These are phyloP conservation scores for Copsychus sechellarum DNA, from an alignment of 2,113 vertebrate genomes.

Conservation along the genomic window DNA sequence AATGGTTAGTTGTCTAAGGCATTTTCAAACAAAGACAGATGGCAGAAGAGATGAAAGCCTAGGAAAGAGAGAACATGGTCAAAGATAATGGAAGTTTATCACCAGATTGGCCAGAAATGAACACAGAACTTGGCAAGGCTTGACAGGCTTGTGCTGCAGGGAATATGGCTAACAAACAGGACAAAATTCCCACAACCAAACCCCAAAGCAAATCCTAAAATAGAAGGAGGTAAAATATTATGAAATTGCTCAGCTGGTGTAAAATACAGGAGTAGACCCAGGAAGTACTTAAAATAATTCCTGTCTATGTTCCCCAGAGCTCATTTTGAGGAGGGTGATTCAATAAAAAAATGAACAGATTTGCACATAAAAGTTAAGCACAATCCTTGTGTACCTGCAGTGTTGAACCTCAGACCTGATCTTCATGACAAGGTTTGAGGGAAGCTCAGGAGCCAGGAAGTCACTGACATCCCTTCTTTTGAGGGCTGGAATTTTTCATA, in stretches of 20 bases:
- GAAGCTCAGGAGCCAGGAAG: not conserved
- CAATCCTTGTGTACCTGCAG: too few relatives aligned
- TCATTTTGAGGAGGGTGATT: not conserved
- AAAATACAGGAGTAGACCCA: not conserved
- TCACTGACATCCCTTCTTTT: not conserved
- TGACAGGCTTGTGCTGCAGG: not conserved
- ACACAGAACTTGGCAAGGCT: not conserved
- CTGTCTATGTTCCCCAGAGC: not conserved
- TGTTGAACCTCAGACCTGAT: not conserved
- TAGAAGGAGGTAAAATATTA: not conserved
- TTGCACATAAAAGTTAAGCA: not conserved
- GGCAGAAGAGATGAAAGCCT: not conserved
- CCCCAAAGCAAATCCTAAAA: not conserved
- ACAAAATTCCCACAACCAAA: not conserved
- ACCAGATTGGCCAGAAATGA: not conserved
- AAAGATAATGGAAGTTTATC: not conserved
- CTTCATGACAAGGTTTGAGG: not conserved
- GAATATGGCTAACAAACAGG: not conserved
- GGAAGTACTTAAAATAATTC: not conserved
- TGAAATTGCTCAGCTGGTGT: not conserved
- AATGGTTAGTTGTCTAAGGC: not conserved
- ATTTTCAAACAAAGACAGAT: not conserved
- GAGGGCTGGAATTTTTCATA: not conserved
- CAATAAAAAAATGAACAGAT: not conserved
- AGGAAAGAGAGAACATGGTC: not conserved